Conservation (phyloP, 2,797 vertebrate genomes). For the Coregonus sp. region DNA sequence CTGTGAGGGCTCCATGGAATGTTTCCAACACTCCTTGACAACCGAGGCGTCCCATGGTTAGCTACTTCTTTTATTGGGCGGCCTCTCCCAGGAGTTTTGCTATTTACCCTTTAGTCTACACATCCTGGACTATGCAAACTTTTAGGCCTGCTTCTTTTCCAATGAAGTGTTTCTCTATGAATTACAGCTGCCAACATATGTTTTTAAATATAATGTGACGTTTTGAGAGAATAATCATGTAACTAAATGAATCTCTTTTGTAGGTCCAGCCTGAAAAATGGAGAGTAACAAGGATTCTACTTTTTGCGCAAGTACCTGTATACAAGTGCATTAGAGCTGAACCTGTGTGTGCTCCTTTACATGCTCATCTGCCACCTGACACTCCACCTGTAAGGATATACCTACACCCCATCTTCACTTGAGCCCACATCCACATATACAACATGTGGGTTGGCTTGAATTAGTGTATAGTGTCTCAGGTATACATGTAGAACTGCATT, state of each 20-base stretch:
- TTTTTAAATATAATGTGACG: too few species aligned
- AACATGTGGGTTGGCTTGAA: neutral
- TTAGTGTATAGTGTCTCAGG: neutral
- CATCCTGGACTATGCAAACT: too few species aligned
- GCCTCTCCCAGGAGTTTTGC: neutral
- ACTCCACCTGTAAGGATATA: neutral
- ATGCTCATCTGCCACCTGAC: neutral
- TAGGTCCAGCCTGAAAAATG: neutral
- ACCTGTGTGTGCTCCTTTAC: neutral
- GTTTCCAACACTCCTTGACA: slow-evolving; percentile 5
- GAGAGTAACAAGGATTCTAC: neutral
- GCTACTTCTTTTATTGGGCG: neutral
- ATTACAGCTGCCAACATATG: too few species aligned
- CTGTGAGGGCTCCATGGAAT: neutral
- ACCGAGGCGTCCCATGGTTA: slow-evolving; percentile 1
- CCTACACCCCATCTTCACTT: neutral
- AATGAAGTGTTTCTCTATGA: too few species aligned
- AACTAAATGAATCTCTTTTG: too few species aligned
- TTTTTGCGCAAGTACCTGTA: neutral
- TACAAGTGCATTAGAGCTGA: neutral
- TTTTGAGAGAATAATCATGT: too few species aligned
- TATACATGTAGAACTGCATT: neutral
- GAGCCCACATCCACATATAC: neutral
- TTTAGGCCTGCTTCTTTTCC: too few species aligned
- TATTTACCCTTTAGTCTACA: too few species aligned